Evolutionary conservation across 2,113 vertebrate genomes (phyloP), one percentile per base, ranked within the genome.

Genomic region (Sinocyclocheilus grahami): DNA sequence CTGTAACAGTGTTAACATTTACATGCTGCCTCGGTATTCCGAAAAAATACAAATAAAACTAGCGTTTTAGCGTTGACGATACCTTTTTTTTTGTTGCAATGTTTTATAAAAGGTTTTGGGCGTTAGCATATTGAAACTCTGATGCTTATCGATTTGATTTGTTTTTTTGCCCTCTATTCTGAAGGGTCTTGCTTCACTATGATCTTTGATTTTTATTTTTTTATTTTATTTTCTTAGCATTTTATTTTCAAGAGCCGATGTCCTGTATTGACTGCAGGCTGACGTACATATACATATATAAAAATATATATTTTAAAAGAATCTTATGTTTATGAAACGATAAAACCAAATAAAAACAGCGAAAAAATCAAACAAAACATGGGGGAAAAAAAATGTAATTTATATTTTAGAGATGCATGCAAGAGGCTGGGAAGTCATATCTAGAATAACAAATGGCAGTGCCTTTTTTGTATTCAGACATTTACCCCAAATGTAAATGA

Each of bases 231-330:
- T 91, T 86, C 90, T 79, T 92, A 33, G 30, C 91, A 86, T 93
- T 92, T 92, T 91, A 60, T 81, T 88, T 90, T 93, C 89, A 91
- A 95, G 93, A 95, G 94, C 95, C 93, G 88, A 92, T 93, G 93
- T 95, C 97, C 96, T 96, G 96, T 95, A 96, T 97, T 96, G 96
- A 97, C 94, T 97, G 96, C 96, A 93, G 98, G 97, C 90, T 87
- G 93, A 92, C 93, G 94, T 96, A 94, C 94, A 93, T 94, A 94
- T 95, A 92, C 92, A 91, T 94, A 87, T 90, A 92, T 87, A 91
- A 93, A 30, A 63, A 77, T 55, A 94, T 96, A 94, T 95, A 94
- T 95, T 94, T 96, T 92, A 92, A 92, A 94, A 86, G 91, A 91
- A 93, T 90, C 82, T 42, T 67, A 92, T 91, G 90, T 87, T 89